Base-by-base conservation (phyloP, 2,113 vertebrate species). In the Blennius ocellaris region DNA sequence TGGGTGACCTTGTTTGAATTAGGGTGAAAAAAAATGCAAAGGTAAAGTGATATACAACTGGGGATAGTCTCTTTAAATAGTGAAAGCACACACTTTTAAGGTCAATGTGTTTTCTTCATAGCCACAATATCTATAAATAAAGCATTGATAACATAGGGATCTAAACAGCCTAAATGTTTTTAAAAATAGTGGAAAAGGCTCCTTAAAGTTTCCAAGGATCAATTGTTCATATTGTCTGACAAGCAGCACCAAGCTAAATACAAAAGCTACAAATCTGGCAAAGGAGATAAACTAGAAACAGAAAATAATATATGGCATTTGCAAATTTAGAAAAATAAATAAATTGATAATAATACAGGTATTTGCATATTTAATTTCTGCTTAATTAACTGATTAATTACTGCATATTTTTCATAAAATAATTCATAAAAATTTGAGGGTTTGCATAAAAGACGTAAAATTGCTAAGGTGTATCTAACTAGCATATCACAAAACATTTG, bases 41-140 rank as follows among this genome's bases (percentile, higher is more conserved):
- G 49, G 87, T 88, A 88, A 91, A 88, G 0, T 63, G 84, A 92
- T 87, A 87, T 69, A 69, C 53, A 66, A 63, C 6, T 48, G 52
- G 73, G 76, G 48, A 71, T 53, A 66, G 39, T 30, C 36, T 17
- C 73, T 83, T 75, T 66, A 56, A 83, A 78, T 72, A 82, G 62
- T 72, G 16, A 68, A 78, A 75, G 45, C 10, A 47, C 0, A 36
- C 59, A 43, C 53, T 41, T 70, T 67, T 49, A 59, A 69, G 48
- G 69, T 69, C 71, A 66, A 11, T 11, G 4, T 39, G 56, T 16
- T 40, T 47, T 36, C 47, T 65, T 59, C 61, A 44, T n/a, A 53
- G 12, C 11, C 6, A 8, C 12, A n/a, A 44, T 36, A 17, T 15
- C 6, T 69, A 21, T 39, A 6, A 62, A 65, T 65, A 39, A 14